phyloP scores from a whole-genome alignment of 2,113 vertebrate genomes.

The Myiagra hebetior region DNA sequence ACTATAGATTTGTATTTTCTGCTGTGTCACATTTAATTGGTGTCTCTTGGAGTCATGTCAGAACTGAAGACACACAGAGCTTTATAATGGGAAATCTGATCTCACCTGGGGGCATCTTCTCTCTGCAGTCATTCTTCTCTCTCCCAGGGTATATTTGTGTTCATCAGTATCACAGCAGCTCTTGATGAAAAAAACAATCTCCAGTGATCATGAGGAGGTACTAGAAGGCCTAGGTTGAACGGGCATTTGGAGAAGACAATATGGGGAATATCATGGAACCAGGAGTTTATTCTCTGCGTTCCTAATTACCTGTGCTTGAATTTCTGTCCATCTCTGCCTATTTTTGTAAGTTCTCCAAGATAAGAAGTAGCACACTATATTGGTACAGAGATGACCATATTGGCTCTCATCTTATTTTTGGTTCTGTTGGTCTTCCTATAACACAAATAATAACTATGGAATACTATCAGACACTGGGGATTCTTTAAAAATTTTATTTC shows the following conservation, averaged over 20 bases:
- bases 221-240: not conserved
- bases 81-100: not conserved
- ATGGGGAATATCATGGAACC: not conserved
- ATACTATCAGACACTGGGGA: not conserved
- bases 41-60: not conserved
- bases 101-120: not conserved
- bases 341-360: not conserved
- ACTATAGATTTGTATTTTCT: not conserved
- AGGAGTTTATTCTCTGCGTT: not conserved
- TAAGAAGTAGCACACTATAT: not conserved
- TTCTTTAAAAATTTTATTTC: not conserved
- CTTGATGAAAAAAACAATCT: not conserved
- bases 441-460: not conserved
- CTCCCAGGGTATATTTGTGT: not conserved
- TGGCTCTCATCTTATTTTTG: not conserved
- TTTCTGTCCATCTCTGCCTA: not conserved
- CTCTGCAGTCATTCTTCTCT: not conserved
- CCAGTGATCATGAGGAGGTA: not conserved
- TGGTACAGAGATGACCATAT: not conserved
- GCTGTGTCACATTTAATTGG: not conserved
- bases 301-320: not conserved
- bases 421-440: not conserved
- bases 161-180: not conserved
- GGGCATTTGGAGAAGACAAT: not conserved
- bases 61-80: not conserved